Conservation (phyloP, 2,888 invertebrate genomes). For the Spisula subtruncata region DNA sequence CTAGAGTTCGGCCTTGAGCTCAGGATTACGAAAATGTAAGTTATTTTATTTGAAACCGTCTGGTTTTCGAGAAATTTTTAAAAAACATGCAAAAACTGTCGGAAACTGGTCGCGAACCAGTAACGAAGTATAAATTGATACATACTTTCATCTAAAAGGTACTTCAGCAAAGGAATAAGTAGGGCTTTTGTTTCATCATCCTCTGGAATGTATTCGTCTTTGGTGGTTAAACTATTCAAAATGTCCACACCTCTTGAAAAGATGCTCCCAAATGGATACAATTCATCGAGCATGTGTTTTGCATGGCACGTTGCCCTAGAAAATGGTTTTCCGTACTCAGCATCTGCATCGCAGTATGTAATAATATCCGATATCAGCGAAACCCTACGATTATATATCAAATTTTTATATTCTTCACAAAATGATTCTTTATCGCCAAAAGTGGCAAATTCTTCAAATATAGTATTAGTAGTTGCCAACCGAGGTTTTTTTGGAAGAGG, state of each 20-base stretch:
- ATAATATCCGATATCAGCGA: conserved; percentile 7
- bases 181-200: conserved; percentile 12
- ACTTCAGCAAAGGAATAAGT: conserved; percentile 16
- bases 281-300: background rate
- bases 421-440: conserved; percentile 14
- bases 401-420: background rate
- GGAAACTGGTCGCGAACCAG: too few species aligned
- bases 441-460: background rate
- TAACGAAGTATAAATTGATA: too few species aligned
- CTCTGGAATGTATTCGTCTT: conserved; percentile 20
- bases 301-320: conserved; percentile 35
- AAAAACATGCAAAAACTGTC: too few species aligned
- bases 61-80: too few species aligned
- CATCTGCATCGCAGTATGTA: conserved; percentile 29
- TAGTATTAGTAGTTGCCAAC: background rate
- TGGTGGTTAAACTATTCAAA: conserved; percentile 1
- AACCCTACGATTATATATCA: background rate
- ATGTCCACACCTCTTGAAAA: conserved; percentile 19
- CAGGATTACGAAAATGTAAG: too few species aligned
- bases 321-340: conserved; percentile 24
- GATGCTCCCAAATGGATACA: conserved; percentile 29
- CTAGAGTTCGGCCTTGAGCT: too few species aligned
- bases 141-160: conserved; percentile 31
- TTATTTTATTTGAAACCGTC: too few species aligned
- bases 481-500: conserved; percentile 14